Evolutionary conservation across 92 coral and sea anemone species (phyloP).

Genomic region (Umimayanthus kanabou): DNA sequence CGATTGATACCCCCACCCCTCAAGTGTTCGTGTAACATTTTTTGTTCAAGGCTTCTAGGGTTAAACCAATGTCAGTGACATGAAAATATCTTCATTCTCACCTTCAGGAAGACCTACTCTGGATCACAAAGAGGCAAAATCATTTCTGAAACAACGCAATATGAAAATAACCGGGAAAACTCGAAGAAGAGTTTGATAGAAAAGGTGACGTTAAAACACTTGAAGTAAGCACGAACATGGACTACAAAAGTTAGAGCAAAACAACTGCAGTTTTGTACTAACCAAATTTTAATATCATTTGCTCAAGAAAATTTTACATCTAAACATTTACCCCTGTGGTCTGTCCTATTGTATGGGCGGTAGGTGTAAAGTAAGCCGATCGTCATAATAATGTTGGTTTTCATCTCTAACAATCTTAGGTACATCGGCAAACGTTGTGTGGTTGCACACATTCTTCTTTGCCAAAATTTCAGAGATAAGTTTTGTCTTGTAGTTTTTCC

Average conservation of each 20-base stretch:
- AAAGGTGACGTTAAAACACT: not conserved
- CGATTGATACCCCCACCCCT: too few species aligned
- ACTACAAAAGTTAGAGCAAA: too few species aligned
- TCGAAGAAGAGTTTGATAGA: not conserved
- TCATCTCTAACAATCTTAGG: constrained; percentile 30
- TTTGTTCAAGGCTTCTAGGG: too few species aligned
- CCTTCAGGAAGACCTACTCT: not conserved
- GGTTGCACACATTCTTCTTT: not conserved
- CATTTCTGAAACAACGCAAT: not conserved
- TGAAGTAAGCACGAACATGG: not conserved
- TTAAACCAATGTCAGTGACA: not conserved
- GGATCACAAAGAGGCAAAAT: constrained; percentile 9
- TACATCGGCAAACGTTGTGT: constrained; percentile 24
- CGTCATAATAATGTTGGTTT: constrained; percentile 29
- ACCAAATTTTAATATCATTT: too few species aligned
- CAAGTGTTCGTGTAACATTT: too few species aligned
- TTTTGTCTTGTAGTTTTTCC: constrained; percentile 32
- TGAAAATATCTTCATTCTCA: not conserved
- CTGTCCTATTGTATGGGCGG: constrained; percentile 6
- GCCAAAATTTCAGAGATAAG: constrained; percentile 25
- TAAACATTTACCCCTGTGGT: not conserved
- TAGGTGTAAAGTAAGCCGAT: not conserved
- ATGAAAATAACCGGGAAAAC: not conserved
- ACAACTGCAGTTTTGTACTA: too few species aligned
- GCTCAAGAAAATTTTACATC: not conserved